Evolutionary conservation across 2,113 vertebrate species (phyloP).

Genomic region (Fulica atra): DNA sequence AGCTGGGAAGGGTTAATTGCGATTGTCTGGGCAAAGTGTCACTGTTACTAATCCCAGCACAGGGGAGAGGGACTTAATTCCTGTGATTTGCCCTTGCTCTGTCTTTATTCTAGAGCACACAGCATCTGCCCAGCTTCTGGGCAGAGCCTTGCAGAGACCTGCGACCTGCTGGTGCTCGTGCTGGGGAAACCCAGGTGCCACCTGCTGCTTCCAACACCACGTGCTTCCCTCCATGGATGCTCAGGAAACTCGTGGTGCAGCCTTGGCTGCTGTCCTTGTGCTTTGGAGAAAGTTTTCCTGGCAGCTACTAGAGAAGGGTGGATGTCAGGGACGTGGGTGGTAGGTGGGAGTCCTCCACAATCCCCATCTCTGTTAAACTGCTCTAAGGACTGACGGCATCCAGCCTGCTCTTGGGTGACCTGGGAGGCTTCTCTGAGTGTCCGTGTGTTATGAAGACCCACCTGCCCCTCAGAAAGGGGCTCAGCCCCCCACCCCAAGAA

Average conservation of each 20-base stretch:
- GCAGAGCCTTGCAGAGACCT: not conserved
- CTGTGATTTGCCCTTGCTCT: not conserved
- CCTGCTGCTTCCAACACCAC: not conserved
- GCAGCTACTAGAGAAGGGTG: not conserved
- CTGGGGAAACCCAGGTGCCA: not conserved
- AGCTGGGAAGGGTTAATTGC: not conserved
- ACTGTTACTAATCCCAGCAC: not conserved
- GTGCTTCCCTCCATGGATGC: not conserved
- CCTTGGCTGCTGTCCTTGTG: not conserved
- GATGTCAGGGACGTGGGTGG: not conserved
- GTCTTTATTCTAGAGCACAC: not conserved
- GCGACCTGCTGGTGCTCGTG: not conserved
- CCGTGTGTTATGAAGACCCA: accelerated
- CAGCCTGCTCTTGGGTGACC: not conserved
- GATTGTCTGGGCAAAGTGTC: not conserved
- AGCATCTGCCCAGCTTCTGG: not conserved
- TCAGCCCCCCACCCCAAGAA: not conserved
- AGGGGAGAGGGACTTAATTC: not conserved
- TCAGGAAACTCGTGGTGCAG: accelerated
- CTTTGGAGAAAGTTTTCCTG: not conserved
- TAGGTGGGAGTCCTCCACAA: not conserved
- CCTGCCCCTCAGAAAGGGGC: not conserved
- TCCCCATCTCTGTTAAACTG: not conserved
- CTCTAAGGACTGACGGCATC: not conserved
- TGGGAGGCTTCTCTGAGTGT: not conserved